These are phyloP conservation scores for Mizuhopecten yessoensis DNA, from an alignment of 1,140 invertebrate genomes.

Conservation along the genomic window DNA sequence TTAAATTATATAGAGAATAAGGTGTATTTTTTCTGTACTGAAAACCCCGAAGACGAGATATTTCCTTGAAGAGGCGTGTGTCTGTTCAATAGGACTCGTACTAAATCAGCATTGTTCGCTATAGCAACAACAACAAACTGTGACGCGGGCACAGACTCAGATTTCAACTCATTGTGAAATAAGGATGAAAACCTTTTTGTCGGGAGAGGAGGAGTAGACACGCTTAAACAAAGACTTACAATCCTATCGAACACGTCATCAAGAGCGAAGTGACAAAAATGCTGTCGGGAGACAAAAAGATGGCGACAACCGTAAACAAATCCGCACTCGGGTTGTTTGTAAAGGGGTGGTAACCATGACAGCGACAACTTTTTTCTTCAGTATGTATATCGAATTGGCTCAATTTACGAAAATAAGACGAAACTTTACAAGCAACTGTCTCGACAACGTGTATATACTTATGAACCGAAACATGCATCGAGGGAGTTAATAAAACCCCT, in stretches of 20 bases:
- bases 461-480: background rate
- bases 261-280: background rate
- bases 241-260: constrained; percentile 31
- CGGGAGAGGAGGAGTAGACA: background rate
- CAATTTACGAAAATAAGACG: background rate
- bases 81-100: background rate
- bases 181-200: background rate
- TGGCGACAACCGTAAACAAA: background rate
- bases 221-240: background rate
- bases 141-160: background rate
- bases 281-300: background rate
- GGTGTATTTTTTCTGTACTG: too few relatives aligned
- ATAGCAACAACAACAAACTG: background rate
- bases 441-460: background rate
- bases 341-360: background rate
- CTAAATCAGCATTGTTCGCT: background rate
- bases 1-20: too few relatives aligned
- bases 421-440: too few relatives aligned
- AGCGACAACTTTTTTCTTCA: background rate
- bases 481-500: background rate
- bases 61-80: background rate
- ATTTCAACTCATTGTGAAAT: background rate
- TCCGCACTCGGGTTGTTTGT: background rate
- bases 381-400: background rate
- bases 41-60: background rate